Percentiles rank a stretch among this genome's conserved stretches.
phyloP scores from a whole-genome alignment of 2,797 vertebrate species.

The Argyrosomus regius region DNA sequence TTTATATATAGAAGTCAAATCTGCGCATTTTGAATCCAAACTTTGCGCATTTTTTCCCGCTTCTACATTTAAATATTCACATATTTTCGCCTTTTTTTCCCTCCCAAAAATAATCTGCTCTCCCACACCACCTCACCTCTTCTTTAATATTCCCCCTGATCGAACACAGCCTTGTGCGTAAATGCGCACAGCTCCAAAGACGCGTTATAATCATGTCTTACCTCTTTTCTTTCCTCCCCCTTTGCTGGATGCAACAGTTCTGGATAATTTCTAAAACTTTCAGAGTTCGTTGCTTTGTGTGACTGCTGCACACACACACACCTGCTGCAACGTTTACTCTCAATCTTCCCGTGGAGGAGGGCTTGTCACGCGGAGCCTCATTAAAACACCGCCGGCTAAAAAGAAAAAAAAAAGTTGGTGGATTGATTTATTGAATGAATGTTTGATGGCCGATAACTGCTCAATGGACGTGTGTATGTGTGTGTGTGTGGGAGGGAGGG shows the following conservation, averaged over 20 bases:
- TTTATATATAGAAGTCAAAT: not conserved
- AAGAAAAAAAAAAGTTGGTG: constrained; percentile 54
- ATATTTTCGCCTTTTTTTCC: not conserved
- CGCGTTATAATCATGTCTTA: constrained; percentile 60
- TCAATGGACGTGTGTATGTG: constrained; percentile 12
- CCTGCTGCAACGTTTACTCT: no score
- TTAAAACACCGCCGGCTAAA: constrained; percentile 77
- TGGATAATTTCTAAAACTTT: constrained; percentile 58
- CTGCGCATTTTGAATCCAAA: not conserved
- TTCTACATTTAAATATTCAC: no score
- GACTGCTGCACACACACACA: constrained; percentile 64
- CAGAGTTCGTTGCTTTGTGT: constrained; percentile 28
- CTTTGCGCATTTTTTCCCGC: not conserved
- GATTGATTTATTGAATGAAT: constrained; percentile 82
- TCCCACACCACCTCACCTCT: not conserved
- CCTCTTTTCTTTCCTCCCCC: constrained; percentile 69
- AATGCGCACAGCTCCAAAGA: not conserved
- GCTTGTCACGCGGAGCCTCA: constrained; percentile 68
- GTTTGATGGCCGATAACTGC: constrained; percentile 66
- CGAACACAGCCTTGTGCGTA: not conserved
- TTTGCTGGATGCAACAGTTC: constrained; percentile 64
- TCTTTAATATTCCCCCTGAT: not conserved
- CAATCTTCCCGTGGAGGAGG: constrained; percentile 37
- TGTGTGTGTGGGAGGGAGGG: not conserved
- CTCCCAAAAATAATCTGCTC: not conserved